A percentile compares a stretch with the other conserved stretches of the same genome.
These are phyloP conservation scores for Pachyuromys duprasi DNA, from an alignment of 2,797 vertebrate species.

Conservation along the genomic window DNA sequence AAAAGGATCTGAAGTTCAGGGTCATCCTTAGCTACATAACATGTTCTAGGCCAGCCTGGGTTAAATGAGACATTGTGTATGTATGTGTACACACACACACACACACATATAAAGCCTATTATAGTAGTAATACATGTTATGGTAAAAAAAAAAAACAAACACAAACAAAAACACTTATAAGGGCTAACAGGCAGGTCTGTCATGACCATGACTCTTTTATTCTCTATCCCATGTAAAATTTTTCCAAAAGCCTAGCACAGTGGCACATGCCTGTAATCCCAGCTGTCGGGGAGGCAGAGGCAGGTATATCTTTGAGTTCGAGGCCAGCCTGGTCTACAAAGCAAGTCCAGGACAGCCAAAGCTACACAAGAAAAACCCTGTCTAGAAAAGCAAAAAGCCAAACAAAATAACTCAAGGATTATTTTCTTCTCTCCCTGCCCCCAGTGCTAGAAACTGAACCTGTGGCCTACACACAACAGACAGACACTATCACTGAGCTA, in stretches of 20 bases:
- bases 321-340: no score
- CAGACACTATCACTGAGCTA: not conserved
- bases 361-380: no score
- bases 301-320: no score
- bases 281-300: no score
- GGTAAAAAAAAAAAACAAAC: not conserved
- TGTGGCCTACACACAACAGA: no score
- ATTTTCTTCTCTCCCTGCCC: not conserved
- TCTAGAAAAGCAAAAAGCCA: no score
- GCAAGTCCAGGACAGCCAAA: no score
- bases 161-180: no score
- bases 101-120: no score
- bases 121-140: not conserved
- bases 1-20: not conserved
- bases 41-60: not conserved
- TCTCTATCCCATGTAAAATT: not conserved
- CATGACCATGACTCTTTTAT: not conserved
- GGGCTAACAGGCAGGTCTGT: not conserved
- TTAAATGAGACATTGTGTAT: not conserved
- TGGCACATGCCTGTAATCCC: no score
- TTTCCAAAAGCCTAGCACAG: not conserved
- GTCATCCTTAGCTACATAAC: not conserved
- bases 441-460: not conserved
- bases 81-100: no score
- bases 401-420: not conserved